These are phyloP conservation scores for Drosophila seclusa DNA, from an alignment of 2,888 invertebrate genomes.

Conservation along the genomic window DNA sequence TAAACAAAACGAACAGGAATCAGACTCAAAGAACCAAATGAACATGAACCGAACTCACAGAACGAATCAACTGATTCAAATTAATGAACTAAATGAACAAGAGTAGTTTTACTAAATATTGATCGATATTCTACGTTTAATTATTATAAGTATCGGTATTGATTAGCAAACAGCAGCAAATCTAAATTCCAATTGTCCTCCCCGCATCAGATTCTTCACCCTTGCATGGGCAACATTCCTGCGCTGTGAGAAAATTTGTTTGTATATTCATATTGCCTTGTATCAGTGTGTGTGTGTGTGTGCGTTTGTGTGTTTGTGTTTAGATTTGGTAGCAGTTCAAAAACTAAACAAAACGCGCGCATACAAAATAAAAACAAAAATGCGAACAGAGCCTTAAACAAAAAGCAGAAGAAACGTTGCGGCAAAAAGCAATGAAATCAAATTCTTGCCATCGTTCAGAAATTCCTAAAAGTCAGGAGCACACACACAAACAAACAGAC, in stretches of 20 bases:
- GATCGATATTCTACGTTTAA: neutral
- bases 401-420: slow-evolving; percentile 63
- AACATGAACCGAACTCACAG: too few relatives aligned
- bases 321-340: slow-evolving; percentile 45
- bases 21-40: too few relatives aligned
- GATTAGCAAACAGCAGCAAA: neutral
- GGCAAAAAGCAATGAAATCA: slow-evolving; percentile 71
- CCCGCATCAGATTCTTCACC: slow-evolving; percentile 37
- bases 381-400: slow-evolving; percentile 70
- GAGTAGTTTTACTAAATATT: neutral
- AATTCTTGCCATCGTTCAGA: slow-evolving; percentile 79
- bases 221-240: slow-evolving; percentile 58
- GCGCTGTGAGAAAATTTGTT: slow-evolving; percentile 44
- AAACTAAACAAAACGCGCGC: slow-evolving; percentile 72
- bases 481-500: slow-evolving; percentile 16
- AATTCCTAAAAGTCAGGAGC: slow-evolving; percentile 78
- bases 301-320: slow-evolving; percentile 21
- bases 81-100: neutral
- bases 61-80: neutral
- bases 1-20: too few relatives aligned
- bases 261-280: slow-evolving; percentile 30
- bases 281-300: neutral
- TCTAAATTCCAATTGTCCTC: neutral
- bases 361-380: slow-evolving; percentile 70
- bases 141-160: neutral